A percentile compares a stretch with the other conserved stretches of the same genome.
Conservation (phyloP, 2,888 invertebrate genomes). For the Atethmia centrago region DNA sequence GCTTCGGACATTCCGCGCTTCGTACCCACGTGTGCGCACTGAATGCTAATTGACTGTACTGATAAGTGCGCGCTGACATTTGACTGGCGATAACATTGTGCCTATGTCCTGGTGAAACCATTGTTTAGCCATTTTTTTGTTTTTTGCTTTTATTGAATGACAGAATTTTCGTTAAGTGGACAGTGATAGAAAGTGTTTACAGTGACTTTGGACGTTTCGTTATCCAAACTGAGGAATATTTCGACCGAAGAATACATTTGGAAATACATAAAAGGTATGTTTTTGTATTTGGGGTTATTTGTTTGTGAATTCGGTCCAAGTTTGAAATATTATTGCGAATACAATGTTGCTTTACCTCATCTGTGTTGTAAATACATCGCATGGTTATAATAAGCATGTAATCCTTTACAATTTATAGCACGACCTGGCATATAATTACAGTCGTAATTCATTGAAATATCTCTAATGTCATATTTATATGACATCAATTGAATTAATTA, state of each 20-base stretch:
- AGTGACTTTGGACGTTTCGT: constrained; percentile 81
- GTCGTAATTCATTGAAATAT: constrained; percentile 38
- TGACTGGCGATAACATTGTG: constrained; percentile 82
- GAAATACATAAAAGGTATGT: constrained; percentile 88
- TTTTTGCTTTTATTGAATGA: constrained; percentile 63
- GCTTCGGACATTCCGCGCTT: constrained; percentile 66
- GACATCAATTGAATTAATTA: constrained; percentile 46
- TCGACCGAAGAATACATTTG: constrained; percentile 85
- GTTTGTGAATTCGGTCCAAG: constrained; percentile 80
- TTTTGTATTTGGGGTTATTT: constrained; percentile 36
- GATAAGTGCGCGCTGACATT: constrained; percentile 84
- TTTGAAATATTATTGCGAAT: constrained; percentile 46
- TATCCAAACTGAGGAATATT: constrained; percentile 88
- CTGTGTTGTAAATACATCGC: constrained; percentile 24
- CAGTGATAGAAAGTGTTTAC: constrained; percentile 82
- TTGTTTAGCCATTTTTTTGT: constrained; percentile 62
- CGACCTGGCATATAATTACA: constrained; percentile 20
- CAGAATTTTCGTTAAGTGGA: constrained; percentile 76
- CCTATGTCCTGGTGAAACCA: constrained; percentile 69
- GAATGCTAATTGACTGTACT: constrained; percentile 81
- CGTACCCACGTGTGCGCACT: constrained; percentile 81
- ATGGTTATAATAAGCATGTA: constrained; percentile 34
- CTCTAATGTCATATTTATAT: constrained; percentile 44
- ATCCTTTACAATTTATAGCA: constrained; percentile 45
- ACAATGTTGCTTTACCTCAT: not conserved